Evolutionary conservation across 2,113 vertebrate species (phyloP).

Genomic region (Ochotona princeps): DNA sequence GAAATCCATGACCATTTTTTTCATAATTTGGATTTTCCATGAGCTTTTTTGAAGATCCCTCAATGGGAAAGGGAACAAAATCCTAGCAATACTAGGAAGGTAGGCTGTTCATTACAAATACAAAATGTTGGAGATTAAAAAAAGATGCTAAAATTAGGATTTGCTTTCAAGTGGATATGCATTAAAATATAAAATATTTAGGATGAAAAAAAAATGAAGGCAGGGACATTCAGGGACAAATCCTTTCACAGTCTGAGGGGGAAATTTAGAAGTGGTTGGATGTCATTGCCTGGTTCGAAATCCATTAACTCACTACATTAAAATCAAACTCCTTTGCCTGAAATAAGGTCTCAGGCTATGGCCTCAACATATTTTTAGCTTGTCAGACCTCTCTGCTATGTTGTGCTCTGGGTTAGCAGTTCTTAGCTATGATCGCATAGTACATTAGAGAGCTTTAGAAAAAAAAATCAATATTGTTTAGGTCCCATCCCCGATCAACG

Average conservation of each 20-base stretch:
- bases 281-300: background rate
- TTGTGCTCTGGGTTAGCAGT: background rate
- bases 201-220: background rate
- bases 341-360: background rate
- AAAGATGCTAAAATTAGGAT: no score
- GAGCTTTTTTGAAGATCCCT: no score
- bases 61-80: background rate
- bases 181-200: no score
- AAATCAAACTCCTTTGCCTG: constrained; percentile 35
- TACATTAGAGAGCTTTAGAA: background rate
- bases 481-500: background rate
- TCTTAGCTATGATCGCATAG: background rate
- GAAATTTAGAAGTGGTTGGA: background rate
- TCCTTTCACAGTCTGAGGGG: background rate
- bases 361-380: background rate
- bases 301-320: background rate
- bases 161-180: no score
- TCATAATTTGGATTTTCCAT: no score
- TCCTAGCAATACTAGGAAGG: background rate
- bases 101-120: background rate
- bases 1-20: no score
- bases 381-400: background rate
- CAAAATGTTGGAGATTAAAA: no score
- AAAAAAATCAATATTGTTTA: background rate
- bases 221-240: background rate